Percentiles rank a stretch among this genome's conserved stretches.
These are phyloP conservation scores for Chromoteleia sp. DNA, from an alignment of 2,888 invertebrate genomes.

Conservation along the genomic window DNA sequence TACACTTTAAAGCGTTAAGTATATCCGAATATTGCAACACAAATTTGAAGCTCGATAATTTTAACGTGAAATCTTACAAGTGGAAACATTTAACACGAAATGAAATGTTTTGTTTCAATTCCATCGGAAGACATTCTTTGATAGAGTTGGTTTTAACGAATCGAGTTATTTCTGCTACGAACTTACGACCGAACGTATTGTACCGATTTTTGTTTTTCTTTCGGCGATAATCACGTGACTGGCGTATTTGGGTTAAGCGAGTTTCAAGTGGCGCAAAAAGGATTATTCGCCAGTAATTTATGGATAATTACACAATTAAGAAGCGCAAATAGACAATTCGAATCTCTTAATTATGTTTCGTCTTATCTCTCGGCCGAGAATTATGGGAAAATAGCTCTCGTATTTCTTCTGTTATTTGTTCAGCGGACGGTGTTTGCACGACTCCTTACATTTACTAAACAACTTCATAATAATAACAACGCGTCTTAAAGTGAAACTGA, in stretches of 20 bases:
- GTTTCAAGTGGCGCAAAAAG: constrained; percentile 46
- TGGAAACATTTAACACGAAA: not conserved
- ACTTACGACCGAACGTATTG: constrained; percentile 33
- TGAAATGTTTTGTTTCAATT: not conserved
- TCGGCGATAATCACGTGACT: constrained; percentile 54
- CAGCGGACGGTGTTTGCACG: constrained; percentile 23
- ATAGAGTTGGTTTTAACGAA: constrained; percentile 35
- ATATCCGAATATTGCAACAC: no score
- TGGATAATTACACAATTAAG: constrained; percentile 59
- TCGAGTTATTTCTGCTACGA: constrained; percentile 27
- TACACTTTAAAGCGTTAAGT: no score
- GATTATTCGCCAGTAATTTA: constrained; percentile 49
- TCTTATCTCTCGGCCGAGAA: constrained; percentile 46
- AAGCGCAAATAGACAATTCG: constrained; percentile 46
- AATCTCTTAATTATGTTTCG: constrained; percentile 51
- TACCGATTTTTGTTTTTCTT: constrained; percentile 49
- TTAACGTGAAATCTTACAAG: not conserved
- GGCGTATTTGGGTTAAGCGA: constrained; percentile 51
- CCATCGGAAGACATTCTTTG: constrained; percentile 1
- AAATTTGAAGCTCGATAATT: no score
- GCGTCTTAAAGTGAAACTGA: not conserved
- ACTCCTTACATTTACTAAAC: constrained; percentile 15
- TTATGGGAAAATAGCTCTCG: constrained; percentile 33
- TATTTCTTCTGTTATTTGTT: constrained; percentile 44
- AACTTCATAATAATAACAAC: not conserved